Percentiles rank a stretch among this genome's conserved stretches.
Conservation (phyloP, 1,140 invertebrate species). For the Drosophila arizonae region DNA sequence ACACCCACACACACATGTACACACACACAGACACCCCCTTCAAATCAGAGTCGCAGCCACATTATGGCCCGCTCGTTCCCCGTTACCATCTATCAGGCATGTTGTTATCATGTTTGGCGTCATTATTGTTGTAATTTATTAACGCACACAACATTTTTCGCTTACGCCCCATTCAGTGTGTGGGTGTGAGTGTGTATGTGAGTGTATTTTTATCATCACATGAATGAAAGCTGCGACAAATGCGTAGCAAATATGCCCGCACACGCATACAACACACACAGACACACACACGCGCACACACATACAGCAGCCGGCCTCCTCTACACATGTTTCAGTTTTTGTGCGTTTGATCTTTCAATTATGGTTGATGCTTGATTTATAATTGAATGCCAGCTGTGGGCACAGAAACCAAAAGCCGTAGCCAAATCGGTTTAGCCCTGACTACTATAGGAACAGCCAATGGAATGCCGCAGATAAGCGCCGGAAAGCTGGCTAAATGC, state of each 20-base stretch:
- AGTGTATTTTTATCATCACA: conserved; percentile 54
- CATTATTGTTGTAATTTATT: conserved; percentile 81
- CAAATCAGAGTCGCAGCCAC: conserved; percentile 37
- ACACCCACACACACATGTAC: not conserved
- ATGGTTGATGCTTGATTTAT: conserved; percentile 74
- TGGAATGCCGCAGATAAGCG: conserved; percentile 22
- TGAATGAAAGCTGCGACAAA: conserved; percentile 61
- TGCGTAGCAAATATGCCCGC: conserved; percentile 44
- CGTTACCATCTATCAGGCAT: conserved; percentile 47
- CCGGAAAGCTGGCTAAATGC: not conserved
- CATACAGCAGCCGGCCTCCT: not conserved
- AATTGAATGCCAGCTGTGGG: conserved; percentile 68
- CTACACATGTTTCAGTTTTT: conserved; percentile 44
- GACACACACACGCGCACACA: not conserved
- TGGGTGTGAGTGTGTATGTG: conserved; percentile 1
- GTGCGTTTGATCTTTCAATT: conserved; percentile 76
- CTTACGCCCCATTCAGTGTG: conserved; percentile 16
- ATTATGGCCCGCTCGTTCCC: conserved; percentile 6
- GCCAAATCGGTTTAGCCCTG: not conserved
- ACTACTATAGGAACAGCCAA: not conserved
- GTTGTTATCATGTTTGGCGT: conserved; percentile 79
- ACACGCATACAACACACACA: not conserved
- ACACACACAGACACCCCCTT: not conserved
- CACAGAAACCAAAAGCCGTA: conserved; percentile 19
- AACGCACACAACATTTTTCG: conserved; percentile 75